Evolutionary conservation across 2,888 invertebrate genomes (phyloP).

Genomic region (Platycheirus albimanus): DNA sequence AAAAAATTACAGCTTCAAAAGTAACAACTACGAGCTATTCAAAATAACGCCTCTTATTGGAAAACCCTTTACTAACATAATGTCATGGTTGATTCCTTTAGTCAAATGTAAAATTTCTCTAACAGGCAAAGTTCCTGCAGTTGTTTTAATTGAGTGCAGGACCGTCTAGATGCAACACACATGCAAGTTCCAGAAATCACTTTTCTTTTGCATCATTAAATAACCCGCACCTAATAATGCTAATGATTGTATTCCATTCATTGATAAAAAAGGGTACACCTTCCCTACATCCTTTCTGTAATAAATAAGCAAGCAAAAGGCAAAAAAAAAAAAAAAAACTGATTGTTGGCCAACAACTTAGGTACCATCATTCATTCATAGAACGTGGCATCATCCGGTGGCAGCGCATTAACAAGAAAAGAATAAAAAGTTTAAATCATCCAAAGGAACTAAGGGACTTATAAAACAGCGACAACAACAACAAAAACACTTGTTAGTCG

Average conservation of each 20-base stretch:
- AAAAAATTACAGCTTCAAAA: no score
- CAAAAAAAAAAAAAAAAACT: constrained; percentile 13
- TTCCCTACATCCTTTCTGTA: constrained; percentile 17
- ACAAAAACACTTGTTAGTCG: constrained; percentile 32
- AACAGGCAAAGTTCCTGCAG: no score
- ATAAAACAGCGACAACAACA: constrained; percentile 18
- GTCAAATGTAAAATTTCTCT: no score
- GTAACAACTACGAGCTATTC: no score
- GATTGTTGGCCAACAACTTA: constrained; percentile 60
- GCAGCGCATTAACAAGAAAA: constrained; percentile 7
- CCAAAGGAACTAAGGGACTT: constrained; percentile 35
- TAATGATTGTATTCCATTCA: constrained; percentile 52
- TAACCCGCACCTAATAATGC: constrained; percentile 42
- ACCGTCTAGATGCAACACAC: no score
- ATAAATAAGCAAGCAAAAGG: constrained; percentile 12
- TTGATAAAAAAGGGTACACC: constrained; percentile 42
- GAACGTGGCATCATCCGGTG: constrained; percentile 73
- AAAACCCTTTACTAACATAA: no score
- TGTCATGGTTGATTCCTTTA: no score
- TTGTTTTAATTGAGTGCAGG: no score
- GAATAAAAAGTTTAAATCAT: constrained; percentile 17
- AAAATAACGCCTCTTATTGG: no score
- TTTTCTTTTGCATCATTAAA: constrained; percentile 45
- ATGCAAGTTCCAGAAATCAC: constrained; percentile 9
- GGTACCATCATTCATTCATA: constrained; percentile 71